Evolutionary conservation across 2,113 vertebrate species (phyloP).

Genomic region (Tinamus guttatus): DNA sequence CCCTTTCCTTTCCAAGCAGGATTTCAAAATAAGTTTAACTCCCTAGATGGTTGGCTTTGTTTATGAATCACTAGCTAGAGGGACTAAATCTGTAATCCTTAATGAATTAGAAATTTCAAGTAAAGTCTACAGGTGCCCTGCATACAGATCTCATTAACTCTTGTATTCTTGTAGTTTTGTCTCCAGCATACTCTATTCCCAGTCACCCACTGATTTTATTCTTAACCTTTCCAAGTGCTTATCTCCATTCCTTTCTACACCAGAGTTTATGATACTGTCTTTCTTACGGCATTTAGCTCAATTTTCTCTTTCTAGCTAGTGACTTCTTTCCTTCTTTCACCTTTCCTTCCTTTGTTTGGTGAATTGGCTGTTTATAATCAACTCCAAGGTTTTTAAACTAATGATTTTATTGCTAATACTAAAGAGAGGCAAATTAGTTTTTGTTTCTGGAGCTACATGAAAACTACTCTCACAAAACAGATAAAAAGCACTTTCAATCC

Average conservation of each 20-base stretch:
- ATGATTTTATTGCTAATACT: background rate
- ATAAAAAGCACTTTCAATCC: background rate
- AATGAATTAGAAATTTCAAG: background rate
- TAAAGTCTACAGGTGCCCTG: background rate
- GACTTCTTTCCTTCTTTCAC: background rate
- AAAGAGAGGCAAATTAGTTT: background rate
- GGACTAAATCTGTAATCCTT: background rate
- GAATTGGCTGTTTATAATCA: background rate
- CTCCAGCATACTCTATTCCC: background rate
- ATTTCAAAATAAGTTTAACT: background rate
- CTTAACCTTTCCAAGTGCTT: background rate
- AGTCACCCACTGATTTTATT: background rate
- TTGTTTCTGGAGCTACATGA: background rate
- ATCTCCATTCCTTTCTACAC: background rate
- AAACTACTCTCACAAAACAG: background rate
- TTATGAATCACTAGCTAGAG: background rate
- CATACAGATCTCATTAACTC: background rate
- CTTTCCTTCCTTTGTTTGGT: background rate
- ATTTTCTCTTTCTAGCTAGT: background rate
- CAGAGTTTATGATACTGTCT: background rate
- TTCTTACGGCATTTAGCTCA: background rate
- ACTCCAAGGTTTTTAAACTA: background rate
- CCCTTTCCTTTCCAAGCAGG: background rate
- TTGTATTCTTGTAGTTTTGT: background rate
- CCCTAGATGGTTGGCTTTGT: background rate